Percentiles rank a stretch among this genome's conserved stretches.
These are phyloP conservation scores for Ochlodes sylvanus DNA, from an alignment of 2,888 invertebrate genomes.

Conservation along the genomic window DNA sequence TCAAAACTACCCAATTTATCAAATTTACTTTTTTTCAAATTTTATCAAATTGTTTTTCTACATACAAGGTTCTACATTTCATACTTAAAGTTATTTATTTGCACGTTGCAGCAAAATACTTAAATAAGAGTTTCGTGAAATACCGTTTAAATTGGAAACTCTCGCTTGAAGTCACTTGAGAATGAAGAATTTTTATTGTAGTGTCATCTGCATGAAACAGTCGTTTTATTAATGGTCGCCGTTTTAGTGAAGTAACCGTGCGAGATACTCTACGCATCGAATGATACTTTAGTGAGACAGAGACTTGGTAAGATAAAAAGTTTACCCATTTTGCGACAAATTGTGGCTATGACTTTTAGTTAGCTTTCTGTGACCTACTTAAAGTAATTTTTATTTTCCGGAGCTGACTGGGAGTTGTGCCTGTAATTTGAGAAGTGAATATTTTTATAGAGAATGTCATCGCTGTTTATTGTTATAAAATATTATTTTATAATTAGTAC, in stretches of 20 bases:
- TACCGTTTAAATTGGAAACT: slow-evolving; percentile 19
- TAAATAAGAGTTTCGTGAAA: slow-evolving; percentile 5
- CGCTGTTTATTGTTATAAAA: no score
- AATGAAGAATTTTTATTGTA: slow-evolving; percentile 26
- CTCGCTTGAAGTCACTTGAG: slow-evolving; percentile 16
- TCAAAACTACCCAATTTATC: background rate
- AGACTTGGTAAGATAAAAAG: slow-evolving; percentile 33
- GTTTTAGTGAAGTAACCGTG: slow-evolving; percentile 15
- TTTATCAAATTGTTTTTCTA: no score
- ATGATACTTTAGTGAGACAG: slow-evolving; percentile 15
- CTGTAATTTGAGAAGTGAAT: slow-evolving; percentile 4
- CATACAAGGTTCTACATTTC: background rate
- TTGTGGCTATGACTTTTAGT: slow-evolving; percentile 33
- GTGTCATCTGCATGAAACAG: slow-evolving; percentile 21
- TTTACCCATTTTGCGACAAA: slow-evolving; percentile 32
- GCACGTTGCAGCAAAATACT: background rate
- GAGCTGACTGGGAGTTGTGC: slow-evolving; percentile 10
- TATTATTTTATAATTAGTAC: no score
- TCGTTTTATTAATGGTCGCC: slow-evolving; percentile 19
- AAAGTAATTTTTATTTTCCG: slow-evolving; percentile 27
- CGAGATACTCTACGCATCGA: slow-evolving; percentile 15
- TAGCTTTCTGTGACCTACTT: slow-evolving; percentile 32
- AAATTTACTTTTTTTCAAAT: no score
- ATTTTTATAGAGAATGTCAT: background rate
- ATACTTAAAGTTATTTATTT: background rate